phyloP scores from a whole-genome alignment of 1,140 invertebrate genomes.

The Hirudo medicinalis region DNA sequence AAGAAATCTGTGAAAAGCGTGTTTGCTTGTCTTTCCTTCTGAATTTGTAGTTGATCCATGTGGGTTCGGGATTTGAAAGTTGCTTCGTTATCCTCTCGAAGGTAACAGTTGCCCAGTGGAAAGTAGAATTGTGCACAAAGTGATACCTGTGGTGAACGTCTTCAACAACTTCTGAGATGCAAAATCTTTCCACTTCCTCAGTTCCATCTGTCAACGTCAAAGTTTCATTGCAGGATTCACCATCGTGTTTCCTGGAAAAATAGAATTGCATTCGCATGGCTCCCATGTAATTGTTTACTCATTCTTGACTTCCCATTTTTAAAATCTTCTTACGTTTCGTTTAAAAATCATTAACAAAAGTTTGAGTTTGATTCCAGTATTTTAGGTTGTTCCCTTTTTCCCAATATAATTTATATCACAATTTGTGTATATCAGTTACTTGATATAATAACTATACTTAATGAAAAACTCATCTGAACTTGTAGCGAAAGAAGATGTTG shows the following conservation, averaged over 20 bases:
- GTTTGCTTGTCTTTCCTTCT: background rate
- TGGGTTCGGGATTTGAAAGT: background rate
- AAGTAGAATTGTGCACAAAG: background rate
- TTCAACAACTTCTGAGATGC: conserved; percentile 8
- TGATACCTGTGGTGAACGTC: conserved; percentile 3
- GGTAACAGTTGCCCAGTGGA: background rate
- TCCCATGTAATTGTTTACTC: background rate
- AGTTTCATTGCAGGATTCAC: conserved; percentile 8
- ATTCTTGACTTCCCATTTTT: background rate
- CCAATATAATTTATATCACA: background rate
- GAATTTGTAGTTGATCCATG: conserved; percentile 11
- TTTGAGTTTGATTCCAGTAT: background rate
- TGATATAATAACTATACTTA: background rate
- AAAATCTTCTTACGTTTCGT: too few relatives aligned
- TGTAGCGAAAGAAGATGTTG: background rate
- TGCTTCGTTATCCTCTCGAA: background rate
- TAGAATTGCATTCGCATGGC: too few relatives aligned
- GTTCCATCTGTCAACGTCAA: conserved; percentile 3
- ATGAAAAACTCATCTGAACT: background rate
- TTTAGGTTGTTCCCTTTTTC: background rate
- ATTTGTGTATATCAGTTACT: background rate
- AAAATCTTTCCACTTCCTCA: background rate
- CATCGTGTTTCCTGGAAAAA: background rate
- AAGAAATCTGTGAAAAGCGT: background rate
- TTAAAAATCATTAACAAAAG: background rate